A percentile compares a stretch with the other conserved stretches of the same genome.
Conservation (phyloP, 2,888 invertebrate species). For the Meteorus colon region DNA sequence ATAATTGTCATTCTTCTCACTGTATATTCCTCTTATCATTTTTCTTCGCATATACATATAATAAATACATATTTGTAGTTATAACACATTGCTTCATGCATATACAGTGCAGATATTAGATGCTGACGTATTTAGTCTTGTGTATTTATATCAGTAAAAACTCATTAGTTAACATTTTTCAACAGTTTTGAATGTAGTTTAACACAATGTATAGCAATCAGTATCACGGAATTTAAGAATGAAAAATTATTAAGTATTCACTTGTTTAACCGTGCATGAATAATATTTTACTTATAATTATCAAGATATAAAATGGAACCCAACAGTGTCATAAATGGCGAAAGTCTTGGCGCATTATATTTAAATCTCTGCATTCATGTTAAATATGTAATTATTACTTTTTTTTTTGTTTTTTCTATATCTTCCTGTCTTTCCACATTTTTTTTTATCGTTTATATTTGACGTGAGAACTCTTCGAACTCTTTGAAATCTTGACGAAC, state of each 20-base stretch:
- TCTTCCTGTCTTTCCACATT: constrained; percentile 1
- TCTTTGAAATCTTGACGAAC: constrained; percentile 37
- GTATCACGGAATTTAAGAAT: background rate
- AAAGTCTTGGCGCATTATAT: background rate
- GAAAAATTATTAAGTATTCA: background rate
- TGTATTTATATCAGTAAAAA: constrained; percentile 8
- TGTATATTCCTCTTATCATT: background rate
- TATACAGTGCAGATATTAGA: constrained; percentile 7
- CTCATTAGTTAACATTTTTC: background rate
- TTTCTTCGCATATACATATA: constrained; percentile 32
- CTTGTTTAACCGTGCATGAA: background rate
- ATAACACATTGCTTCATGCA: constrained; percentile 9
- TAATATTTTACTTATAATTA: background rate
- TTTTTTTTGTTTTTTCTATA: background rate
- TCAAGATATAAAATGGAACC: background rate
- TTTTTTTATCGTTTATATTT: constrained; percentile 19
- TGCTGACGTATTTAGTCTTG: constrained; percentile 1
- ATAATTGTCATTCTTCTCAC: constrained; percentile 33
- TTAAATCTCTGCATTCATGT: constrained; percentile 3
- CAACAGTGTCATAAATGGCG: background rate
- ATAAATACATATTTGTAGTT: background rate
- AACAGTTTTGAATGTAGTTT: background rate
- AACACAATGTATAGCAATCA: background rate
- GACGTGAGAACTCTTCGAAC: constrained; percentile 28
- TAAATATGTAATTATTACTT: constrained; percentile 2